phyloP scores from a whole-genome alignment of 2,113 vertebrate genomes.

The Loxodonta africana region DNA sequence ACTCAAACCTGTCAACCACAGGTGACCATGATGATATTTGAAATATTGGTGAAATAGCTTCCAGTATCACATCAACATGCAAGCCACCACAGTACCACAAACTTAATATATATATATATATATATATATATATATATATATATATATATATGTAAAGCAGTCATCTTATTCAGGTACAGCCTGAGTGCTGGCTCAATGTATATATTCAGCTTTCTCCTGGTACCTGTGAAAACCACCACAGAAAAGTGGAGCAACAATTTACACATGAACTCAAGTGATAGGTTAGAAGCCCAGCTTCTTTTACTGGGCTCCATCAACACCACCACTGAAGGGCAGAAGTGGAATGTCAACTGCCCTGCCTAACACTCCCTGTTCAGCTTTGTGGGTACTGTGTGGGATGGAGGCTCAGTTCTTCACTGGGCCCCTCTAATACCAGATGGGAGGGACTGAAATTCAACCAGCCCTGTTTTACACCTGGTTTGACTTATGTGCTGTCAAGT shows the following conservation, averaged over 20 bases:
- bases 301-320: background rate
- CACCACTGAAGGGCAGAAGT: fast-evolving
- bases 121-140: no score
- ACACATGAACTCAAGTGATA: background rate
- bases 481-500: background rate
- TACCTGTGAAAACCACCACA: background rate
- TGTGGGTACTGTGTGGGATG: no score
- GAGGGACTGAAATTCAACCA: no score
- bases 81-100: no score
- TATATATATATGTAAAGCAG: background rate
- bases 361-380: background rate
- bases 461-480: no score
- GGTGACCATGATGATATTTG: no score
- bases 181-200: background rate
- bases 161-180: background rate
- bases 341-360: background rate
- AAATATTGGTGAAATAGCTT: no score
- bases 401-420: no score
- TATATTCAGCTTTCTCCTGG: background rate
- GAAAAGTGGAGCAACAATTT: no score
- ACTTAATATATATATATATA: no score
- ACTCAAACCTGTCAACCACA: no score
- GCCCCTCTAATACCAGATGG: background rate
- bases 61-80: no score
- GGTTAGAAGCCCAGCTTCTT: background rate